Conservation (phyloP, 64 coral and sea anemone genomes). For the Actinia tenebrosa region DNA sequence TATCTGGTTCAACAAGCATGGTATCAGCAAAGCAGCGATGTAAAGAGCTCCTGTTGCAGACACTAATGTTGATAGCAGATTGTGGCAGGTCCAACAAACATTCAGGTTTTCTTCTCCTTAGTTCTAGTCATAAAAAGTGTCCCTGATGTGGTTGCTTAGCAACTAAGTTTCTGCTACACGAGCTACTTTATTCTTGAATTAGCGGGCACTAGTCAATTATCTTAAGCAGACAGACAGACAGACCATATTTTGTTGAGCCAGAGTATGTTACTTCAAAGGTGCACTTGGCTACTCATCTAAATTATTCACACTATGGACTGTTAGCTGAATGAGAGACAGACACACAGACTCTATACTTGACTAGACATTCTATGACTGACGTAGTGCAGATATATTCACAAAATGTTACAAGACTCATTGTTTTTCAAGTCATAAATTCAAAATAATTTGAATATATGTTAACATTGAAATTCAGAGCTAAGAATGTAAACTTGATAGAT, state of each 20-base stretch:
- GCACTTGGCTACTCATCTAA: background rate
- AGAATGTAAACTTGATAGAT: background rate
- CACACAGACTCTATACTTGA: background rate
- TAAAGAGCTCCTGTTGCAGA: background rate
- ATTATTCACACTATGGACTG: constrained; percentile 13
- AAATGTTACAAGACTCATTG: constrained; percentile 8
- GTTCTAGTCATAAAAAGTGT: background rate
- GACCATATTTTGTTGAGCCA: background rate
- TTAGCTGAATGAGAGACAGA: background rate
- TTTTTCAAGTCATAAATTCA: background rate
- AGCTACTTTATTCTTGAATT: background rate
- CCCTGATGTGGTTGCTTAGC: background rate
- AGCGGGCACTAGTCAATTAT: background rate
- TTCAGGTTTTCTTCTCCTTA: no score
- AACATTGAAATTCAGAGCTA: constrained; percentile 15
- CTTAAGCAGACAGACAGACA: background rate
- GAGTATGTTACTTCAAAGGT: background rate
- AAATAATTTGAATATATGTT: constrained; percentile 23
- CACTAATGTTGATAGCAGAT: background rate
- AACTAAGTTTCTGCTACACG: background rate
- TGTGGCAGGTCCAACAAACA: no score
- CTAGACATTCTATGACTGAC: background rate
- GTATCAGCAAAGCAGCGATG: background rate
- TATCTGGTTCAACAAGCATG: background rate
- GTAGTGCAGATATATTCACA: constrained; percentile 22